Percentiles rank a stretch among this genome's conserved stretches.
Conservation (phyloP, 2,888 invertebrate species). For the Patella pellucida region DNA sequence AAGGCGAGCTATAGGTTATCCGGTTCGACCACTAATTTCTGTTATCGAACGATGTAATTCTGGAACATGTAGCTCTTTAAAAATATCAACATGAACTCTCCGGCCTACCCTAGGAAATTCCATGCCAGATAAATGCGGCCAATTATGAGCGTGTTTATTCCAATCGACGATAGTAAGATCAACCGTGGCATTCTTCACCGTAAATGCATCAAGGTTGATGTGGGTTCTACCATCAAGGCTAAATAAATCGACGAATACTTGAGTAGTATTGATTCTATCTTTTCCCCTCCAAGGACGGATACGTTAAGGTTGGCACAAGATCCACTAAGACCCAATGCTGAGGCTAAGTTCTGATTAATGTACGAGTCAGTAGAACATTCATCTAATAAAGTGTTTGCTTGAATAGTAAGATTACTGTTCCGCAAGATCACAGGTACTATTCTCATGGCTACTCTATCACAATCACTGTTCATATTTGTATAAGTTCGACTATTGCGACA, state of each 20-base stretch:
- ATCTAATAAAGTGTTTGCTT: conserved; percentile 1
- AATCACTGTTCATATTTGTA: neutral
- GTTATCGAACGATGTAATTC: conserved; percentile 30
- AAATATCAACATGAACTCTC: conserved; percentile 19
- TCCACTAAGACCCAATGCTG: conserved; percentile 11
- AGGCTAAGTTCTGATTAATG: neutral
- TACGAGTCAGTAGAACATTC: conserved; percentile 8
- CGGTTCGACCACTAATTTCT: conserved; percentile 28
- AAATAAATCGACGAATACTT: conserved; percentile 1
- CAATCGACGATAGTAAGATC: conserved; percentile 27
- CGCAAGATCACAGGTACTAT: conserved; percentile 14
- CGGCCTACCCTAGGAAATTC: conserved; percentile 25
- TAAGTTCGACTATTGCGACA: too few species aligned
- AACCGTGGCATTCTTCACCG: conserved; percentile 29
- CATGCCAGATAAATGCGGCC: conserved; percentile 32
- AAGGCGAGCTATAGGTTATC: conserved; percentile 32
- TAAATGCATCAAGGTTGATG: conserved; percentile 12
- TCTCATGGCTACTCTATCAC: conserved; percentile 13
- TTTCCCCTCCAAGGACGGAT: conserved; percentile 5
- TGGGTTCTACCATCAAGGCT: neutral
- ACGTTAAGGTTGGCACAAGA: neutral
- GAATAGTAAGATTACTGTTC: neutral
- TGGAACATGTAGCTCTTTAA: conserved; percentile 33
- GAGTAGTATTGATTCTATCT: neutral
- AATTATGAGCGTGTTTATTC: conserved; percentile 24